These are phyloP conservation scores for Pogonomyrmex californicus DNA, from an alignment of 1,140 invertebrate species.

Conservation along the genomic window DNA sequence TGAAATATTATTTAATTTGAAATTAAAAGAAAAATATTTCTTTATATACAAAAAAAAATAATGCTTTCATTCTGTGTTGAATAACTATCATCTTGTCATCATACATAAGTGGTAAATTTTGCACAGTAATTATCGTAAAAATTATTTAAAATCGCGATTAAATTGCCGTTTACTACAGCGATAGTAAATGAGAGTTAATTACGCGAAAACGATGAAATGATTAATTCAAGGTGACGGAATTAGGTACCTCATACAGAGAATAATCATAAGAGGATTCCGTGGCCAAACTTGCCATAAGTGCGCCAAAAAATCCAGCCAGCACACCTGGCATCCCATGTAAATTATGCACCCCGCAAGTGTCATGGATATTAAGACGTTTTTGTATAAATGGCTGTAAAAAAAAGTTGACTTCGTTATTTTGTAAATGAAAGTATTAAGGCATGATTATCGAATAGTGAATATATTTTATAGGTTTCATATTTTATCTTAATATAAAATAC, in stretches of 20 bases:
- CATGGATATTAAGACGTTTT: constrained; percentile 91
- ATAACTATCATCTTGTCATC: background rate
- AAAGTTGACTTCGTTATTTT: background rate
- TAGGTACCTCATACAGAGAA: constrained; percentile 87
- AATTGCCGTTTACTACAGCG: background rate
- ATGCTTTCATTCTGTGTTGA: background rate
- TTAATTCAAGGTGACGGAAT: constrained; percentile 31
- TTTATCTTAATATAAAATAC: background rate
- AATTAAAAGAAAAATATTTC: no score
- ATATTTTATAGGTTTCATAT: background rate
- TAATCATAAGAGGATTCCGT: constrained; percentile 87
- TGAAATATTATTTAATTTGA: no score
- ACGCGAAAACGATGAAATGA: background rate
- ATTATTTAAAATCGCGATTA: background rate
- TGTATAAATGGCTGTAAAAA: constrained; percentile 91
- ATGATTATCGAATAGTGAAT: background rate
- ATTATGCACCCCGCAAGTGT: constrained; percentile 98
- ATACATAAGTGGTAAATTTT: background rate
- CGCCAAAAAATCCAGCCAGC: constrained; percentile 93
- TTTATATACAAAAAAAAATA: no score
- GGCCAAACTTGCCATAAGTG: constrained; percentile 92
- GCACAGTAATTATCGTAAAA: background rate
- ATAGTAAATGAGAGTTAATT: constrained; percentile 50
- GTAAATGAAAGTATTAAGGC: background rate
- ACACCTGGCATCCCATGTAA: constrained; percentile 98